Base-by-base conservation (phyloP, 2,113 vertebrate species). In the Phasianus colchicus region DNA sequence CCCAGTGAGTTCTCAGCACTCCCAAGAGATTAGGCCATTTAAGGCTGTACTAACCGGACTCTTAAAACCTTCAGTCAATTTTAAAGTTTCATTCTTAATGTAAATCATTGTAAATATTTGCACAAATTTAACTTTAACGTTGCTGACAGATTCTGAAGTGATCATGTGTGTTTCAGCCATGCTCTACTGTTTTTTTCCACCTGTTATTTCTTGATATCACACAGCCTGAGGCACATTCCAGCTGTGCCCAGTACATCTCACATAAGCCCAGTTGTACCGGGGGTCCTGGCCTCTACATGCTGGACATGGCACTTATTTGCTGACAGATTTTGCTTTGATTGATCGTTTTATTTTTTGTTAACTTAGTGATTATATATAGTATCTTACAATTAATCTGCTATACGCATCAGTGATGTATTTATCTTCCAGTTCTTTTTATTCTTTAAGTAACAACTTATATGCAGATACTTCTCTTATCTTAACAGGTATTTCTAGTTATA, bases 401-500 rank as follows among this genome's bases (percentile, higher is more conserved):
- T 18, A 34, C 12, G 27, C 43, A 79, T 88, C 58, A 83, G 60
- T 27, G 66, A 7, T 13, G 14, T 20, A 45, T 75, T 86, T 92
- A 48, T 43, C 69, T 84, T 60, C 29, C 34, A 72, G n/a, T 69
- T 42, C 25, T 86, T 50, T 79, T 81, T 42, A 75, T 80, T 94
- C 61, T 77, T 64, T 50, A n/a, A 85, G 34, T 71, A 83, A 58
- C n/a, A 80, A 42, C 29, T 60, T 57, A 2, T 27, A 27, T 42
- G 27, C 40, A 65, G 73, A 47, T 45, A n/a, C 5, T 90, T 89
- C 55, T 43, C 74, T 94, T 88, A 75, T 79, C 60, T 93, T 61
- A 93, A 77, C 11, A 42, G 4, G 21, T 40, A 6, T 72, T 97
- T 92, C 60, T 90, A 80, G 67, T 92, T 92, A 60, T 45, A 47